Evolutionary conservation across 2,113 vertebrate species (phyloP).

Genomic region (Corythornis cristatus): DNA sequence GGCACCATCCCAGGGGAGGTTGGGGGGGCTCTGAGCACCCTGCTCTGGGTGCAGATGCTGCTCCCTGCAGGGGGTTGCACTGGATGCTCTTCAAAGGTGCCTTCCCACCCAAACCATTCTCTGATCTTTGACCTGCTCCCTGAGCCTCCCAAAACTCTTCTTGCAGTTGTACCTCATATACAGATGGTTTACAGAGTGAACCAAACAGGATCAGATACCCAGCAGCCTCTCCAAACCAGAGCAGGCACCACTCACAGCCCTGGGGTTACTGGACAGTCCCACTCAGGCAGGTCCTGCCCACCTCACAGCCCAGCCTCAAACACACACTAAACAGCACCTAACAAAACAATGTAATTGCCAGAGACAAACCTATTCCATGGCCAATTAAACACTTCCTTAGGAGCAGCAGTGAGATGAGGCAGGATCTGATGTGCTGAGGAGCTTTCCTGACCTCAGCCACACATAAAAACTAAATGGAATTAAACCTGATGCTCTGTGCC

Average conservation of each 20-base stretch:
- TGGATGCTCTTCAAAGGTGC: background rate
- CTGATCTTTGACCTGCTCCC: background rate
- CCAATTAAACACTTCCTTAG: background rate
- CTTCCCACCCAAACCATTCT: background rate
- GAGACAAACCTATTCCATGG: background rate
- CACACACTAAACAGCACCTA: background rate
- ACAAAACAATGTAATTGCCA: background rate
- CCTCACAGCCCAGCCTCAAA: background rate
- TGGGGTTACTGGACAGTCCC: accelerated
- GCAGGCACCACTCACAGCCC: background rate
- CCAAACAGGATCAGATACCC: background rate
- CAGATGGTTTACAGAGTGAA: accelerated
- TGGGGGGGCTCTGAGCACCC: background rate
- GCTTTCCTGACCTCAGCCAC: background rate
- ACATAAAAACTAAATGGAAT: background rate
- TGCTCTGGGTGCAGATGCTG: background rate
- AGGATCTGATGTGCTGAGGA: background rate
- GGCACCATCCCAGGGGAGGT: background rate
- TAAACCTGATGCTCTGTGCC: background rate
- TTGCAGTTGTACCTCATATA: no score
- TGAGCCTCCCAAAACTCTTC: background rate
- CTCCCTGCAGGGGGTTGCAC: background rate
- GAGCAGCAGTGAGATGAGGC: background rate
- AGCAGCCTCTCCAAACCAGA: background rate
- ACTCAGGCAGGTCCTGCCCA: background rate